Conservation (phyloP, 2,113 vertebrate genomes). For the Clinocottus analis region DNA sequence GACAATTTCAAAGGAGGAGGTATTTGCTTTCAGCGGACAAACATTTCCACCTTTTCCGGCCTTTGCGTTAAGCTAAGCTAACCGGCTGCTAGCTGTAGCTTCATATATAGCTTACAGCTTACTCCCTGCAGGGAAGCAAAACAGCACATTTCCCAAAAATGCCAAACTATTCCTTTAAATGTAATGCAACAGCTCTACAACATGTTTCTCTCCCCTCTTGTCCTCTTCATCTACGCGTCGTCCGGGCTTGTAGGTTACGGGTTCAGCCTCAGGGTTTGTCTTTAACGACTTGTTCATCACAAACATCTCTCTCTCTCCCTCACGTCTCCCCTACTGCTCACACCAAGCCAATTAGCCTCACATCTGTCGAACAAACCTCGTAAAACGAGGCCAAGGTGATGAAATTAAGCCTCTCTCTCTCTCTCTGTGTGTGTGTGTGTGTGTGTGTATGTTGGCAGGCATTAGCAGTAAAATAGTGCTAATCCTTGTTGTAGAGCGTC, state of each 20-base stretch:
- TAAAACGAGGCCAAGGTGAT: constrained; percentile 74
- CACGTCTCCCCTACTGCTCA: constrained; percentile 55
- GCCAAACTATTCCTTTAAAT: background rate
- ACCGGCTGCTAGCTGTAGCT: background rate
- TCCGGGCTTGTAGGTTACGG: constrained; percentile 5
- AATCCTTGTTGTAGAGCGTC: constrained; percentile 72
- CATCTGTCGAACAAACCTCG: constrained; percentile 75
- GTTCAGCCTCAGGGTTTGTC: constrained; percentile 44
- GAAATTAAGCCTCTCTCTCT: constrained; percentile 58
- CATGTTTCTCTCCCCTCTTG: constrained; percentile 3
- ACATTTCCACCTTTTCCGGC: background rate
- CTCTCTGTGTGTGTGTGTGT: constrained; percentile 23
- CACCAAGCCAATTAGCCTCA: constrained; percentile 75
- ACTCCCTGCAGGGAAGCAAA: background rate
- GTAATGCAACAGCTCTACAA: background rate
- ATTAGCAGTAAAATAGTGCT: constrained; percentile 72
- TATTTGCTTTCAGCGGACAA: background rate
- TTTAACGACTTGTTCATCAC: constrained; percentile 62
- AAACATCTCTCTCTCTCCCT: constrained; percentile 48
- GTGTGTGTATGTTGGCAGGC: constrained; percentile 24
- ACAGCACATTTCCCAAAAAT: background rate
- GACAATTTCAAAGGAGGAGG: background rate
- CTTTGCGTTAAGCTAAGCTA: background rate
- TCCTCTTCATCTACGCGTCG: constrained; percentile 11
- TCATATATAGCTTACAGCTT: background rate